Percentiles rank a stretch among this genome's conserved stretches.
Conservation (phyloP, 2,888 invertebrate genomes). For the Aethes cnicana region DNA sequence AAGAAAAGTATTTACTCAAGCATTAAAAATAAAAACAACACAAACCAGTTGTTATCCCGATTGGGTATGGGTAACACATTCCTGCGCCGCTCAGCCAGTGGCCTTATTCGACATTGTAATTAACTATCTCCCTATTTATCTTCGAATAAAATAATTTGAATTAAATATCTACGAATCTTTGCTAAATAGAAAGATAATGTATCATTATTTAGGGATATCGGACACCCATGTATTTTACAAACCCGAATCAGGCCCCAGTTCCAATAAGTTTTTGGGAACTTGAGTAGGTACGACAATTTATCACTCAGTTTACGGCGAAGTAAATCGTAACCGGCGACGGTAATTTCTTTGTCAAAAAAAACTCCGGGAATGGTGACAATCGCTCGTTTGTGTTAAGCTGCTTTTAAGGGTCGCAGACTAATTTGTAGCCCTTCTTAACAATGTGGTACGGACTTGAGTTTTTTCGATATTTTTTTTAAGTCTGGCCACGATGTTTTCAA, state of each 20-base stretch:
- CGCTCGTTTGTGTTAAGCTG: constrained; percentile 3
- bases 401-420: not conserved
- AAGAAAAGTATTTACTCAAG: constrained; percentile 3
- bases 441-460: too few relatives aligned
- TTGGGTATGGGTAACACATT: constrained; percentile 23
- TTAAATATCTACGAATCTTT: too few relatives aligned
- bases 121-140: too few relatives aligned
- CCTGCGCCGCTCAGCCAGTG: too few relatives aligned
- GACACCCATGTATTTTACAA: too few relatives aligned
- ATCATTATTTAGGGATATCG: too few relatives aligned
- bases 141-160: too few relatives aligned
- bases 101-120: too few relatives aligned
- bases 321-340: constrained; percentile 23
- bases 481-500: too few relatives aligned
- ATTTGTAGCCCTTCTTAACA: constrained; percentile 3
- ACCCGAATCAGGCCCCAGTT: constrained; percentile 8
- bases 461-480: too few relatives aligned
- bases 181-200: too few relatives aligned
- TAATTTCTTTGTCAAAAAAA: constrained; percentile 28
- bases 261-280: constrained; percentile 30
- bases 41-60: constrained; percentile 24
- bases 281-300: constrained; percentile 29
- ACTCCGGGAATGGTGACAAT: constrained; percentile 7
- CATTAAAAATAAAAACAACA: not conserved
- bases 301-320: constrained; percentile 24